Conservation (phyloP, 2,113 vertebrate species). For the Gavia stellata region DNA sequence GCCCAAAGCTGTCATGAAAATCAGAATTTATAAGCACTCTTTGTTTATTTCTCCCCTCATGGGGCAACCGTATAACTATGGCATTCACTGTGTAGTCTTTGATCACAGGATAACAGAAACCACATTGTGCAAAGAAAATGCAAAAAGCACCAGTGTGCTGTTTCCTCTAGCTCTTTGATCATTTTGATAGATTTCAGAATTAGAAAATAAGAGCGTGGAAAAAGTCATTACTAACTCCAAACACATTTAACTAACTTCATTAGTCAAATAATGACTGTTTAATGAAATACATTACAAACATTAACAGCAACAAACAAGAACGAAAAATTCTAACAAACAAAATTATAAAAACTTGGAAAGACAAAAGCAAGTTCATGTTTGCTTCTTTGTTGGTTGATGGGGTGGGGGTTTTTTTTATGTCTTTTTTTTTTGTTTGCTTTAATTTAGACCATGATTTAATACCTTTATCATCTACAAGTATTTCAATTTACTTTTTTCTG, state of each 20-base stretch:
- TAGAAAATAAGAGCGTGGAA: not conserved
- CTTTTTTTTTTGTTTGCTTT: not conserved
- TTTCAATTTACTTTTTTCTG: not conserved
- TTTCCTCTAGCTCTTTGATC: constrained; percentile 19
- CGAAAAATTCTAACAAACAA: not conserved
- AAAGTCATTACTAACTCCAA: not conserved
- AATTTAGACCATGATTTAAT: not conserved
- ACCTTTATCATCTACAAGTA: not conserved
- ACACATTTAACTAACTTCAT: not conserved
- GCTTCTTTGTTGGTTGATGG: not conserved
- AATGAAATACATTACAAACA: constrained; percentile 1
- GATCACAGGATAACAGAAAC: constrained; percentile 19
- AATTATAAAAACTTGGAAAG: not conserved
- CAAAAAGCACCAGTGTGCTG: not conserved
- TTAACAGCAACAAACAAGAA: not conserved
- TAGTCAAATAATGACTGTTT: constrained; percentile 15
- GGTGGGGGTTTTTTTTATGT: not conserved
- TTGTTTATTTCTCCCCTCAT: not conserved
- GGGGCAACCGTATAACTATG: not conserved
- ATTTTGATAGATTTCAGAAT: not conserved
- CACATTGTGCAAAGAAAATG: not conserved
- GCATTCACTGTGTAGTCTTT: constrained; percentile 1
- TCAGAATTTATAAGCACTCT: not conserved
- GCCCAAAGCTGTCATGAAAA: not conserved
- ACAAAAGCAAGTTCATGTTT: not conserved